These are phyloP conservation scores for Hirudo medicinalis DNA, from an alignment of 1,140 invertebrate species.

Conservation along the genomic window DNA sequence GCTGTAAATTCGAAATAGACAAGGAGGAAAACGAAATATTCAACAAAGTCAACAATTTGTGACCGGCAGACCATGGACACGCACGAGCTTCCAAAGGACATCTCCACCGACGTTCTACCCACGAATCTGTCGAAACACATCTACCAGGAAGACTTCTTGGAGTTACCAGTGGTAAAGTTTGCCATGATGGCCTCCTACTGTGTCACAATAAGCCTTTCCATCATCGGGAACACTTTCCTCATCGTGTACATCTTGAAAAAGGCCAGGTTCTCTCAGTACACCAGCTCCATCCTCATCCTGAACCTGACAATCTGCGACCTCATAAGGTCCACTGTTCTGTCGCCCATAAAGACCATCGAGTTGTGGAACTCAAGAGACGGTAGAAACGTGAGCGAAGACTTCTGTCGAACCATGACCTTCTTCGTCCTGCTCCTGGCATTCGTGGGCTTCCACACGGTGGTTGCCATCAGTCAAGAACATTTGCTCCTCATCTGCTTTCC, in stretches of 20 bases:
- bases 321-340: neutral
- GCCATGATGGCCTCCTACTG: neutral
- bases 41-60: no score
- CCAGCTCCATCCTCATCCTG: conserved; percentile 3
- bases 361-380: neutral
- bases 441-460: conserved; percentile 22
- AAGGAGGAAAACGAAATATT: no score
- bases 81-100: no score
- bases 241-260: neutral
- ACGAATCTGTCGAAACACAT: no score
- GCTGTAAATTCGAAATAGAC: no score
- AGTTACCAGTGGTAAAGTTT: neutral
- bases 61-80: no score
- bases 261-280: neutral
- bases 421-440: conserved; percentile 12
- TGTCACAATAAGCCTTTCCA: neutral
- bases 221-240: neutral
- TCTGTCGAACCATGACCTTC: conserved; percentile 1
- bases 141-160: conserved; percentile 2
- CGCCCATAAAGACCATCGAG: conserved; percentile 1
- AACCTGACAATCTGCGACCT: conserved; percentile 11
- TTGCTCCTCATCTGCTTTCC: conserved; percentile 22
- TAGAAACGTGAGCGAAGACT: neutral
- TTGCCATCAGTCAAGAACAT: conserved; percentile 22
- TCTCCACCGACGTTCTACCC: no score